Evolutionary conservation across 2,113 vertebrate genomes (phyloP).

Genomic region (Odontesthes bonariensis): DNA sequence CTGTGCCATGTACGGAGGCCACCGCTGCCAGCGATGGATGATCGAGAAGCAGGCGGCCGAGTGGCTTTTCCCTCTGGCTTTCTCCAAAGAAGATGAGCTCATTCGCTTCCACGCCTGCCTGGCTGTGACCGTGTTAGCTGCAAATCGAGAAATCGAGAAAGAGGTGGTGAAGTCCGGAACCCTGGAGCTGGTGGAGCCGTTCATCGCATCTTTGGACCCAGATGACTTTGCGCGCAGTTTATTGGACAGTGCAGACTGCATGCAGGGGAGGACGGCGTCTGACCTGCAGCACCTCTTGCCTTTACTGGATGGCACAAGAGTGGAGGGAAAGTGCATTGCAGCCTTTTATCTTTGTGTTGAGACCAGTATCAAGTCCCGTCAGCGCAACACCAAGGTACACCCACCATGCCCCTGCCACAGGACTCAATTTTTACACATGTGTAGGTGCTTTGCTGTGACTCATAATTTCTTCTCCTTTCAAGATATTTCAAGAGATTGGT

Average conservation of each 20-base stretch:
- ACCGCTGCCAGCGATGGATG: constrained; percentile 93
- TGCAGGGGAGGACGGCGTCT: constrained; percentile 89
- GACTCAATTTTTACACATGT: neutral
- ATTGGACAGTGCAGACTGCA: constrained; percentile 89
- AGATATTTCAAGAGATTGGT: constrained; percentile 96
- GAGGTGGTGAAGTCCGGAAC: constrained; percentile 97
- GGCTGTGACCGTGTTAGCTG: constrained; percentile 91
- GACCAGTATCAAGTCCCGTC: constrained; percentile 92
- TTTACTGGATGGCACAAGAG: constrained; percentile 90
- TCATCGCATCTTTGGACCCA: constrained; percentile 92
- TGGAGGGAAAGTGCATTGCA: constrained; percentile 96
- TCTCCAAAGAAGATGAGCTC: constrained; percentile 93
- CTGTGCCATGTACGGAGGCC: constrained; percentile 96
- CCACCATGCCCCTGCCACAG: neutral
- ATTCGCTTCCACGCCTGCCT: constrained; percentile 94
- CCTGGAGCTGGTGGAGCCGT: constrained; percentile 95
- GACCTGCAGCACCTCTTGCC: constrained; percentile 94
- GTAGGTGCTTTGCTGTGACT: constrained; percentile 4
- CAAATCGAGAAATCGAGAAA: constrained; percentile 94
- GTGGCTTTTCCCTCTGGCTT: constrained; percentile 97
- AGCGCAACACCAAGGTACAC: constrained; percentile 94
- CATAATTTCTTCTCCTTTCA: neutral
- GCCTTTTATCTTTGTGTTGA: constrained; percentile 95
- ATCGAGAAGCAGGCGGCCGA: constrained; percentile 93
- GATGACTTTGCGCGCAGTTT: constrained; percentile 88